Evolutionary conservation across 2,113 vertebrate species (phyloP).

Genomic region (Poecile atricapillus): DNA sequence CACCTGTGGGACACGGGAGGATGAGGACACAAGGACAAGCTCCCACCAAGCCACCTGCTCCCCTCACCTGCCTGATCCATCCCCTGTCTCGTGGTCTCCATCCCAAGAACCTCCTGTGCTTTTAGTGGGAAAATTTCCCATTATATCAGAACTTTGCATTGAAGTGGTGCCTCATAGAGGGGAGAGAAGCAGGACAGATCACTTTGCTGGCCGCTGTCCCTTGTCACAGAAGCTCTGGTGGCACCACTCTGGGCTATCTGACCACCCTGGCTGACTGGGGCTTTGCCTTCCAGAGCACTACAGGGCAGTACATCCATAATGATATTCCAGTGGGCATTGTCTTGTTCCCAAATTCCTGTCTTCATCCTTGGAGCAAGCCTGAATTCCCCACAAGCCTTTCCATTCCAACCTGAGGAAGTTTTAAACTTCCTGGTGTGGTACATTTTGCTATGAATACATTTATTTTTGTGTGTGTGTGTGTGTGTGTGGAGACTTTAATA

Average conservation of each 20-base stretch:
- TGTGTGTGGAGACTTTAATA: not conserved
- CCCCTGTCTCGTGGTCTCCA: not conserved
- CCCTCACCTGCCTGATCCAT: not conserved
- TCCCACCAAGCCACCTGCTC: not conserved
- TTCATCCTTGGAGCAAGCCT: not conserved
- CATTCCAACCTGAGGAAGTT: not conserved
- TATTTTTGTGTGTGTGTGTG: not conserved
- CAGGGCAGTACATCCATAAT: not conserved
- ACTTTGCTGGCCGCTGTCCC: not conserved
- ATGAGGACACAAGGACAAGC: not conserved
- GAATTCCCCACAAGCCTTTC: not conserved
- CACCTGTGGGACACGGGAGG: accelerated
- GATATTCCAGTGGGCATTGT: not conserved
- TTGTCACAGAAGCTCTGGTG: not conserved
- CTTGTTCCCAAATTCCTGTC: not conserved
- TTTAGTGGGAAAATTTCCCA: not conserved
- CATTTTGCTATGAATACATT: not conserved
- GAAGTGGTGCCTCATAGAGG: not conserved
- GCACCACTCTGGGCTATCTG: not conserved
- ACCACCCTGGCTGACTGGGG: not conserved
- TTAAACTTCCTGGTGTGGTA: not conserved
- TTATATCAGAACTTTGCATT: accelerated
- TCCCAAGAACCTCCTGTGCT: not conserved
- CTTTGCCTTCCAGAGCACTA: not conserved
- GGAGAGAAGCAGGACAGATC: not conserved